Percentiles rank a stretch among this genome's conserved stretches.
Evolutionary conservation across 2,888 invertebrate genomes (phyloP).

Genomic region (Villa cingulata): DNA sequence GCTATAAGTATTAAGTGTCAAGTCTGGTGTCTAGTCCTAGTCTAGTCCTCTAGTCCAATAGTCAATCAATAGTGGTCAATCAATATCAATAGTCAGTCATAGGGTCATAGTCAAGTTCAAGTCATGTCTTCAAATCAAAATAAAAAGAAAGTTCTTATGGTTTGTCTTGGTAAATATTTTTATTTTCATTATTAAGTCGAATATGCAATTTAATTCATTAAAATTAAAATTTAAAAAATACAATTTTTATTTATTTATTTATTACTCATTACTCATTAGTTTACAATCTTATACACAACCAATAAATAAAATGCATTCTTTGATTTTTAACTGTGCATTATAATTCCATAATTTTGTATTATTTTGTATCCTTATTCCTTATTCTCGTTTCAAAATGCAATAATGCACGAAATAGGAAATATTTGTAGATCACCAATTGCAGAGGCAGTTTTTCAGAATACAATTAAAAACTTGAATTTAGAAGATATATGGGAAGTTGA

Average conservation of each 20-base stretch:
- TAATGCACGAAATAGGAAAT: constrained; percentile 54
- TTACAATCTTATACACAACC: too few relatives aligned
- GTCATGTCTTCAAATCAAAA: background rate
- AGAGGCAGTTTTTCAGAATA: constrained; percentile 75
- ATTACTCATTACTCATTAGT: background rate
- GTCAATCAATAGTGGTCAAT: too few relatives aligned
- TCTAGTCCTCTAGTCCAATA: too few relatives aligned
- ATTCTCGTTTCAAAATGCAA: constrained; percentile 4
- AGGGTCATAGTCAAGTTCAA: too few relatives aligned
- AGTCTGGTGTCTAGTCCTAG: too few relatives aligned
- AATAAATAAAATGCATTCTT: too few relatives aligned
- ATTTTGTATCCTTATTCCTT: too few relatives aligned
- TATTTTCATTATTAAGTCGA: too few relatives aligned
- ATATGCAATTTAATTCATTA: background rate
- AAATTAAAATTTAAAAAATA: background rate
- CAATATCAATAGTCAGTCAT: too few relatives aligned
- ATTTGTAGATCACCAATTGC: constrained; percentile 94
- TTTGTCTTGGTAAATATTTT: constrained; percentile 27
- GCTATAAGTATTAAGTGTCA: too few relatives aligned
- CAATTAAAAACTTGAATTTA: constrained; percentile 52
- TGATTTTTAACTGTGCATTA: too few relatives aligned
- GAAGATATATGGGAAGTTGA: constrained; percentile 66
- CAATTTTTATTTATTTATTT: background rate
- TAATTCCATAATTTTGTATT: too few relatives aligned
- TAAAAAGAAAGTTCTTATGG: constrained; percentile 24